Conservation (phyloP, 1,140 invertebrate genomes). For the Mizuhopecten yessoensis region DNA sequence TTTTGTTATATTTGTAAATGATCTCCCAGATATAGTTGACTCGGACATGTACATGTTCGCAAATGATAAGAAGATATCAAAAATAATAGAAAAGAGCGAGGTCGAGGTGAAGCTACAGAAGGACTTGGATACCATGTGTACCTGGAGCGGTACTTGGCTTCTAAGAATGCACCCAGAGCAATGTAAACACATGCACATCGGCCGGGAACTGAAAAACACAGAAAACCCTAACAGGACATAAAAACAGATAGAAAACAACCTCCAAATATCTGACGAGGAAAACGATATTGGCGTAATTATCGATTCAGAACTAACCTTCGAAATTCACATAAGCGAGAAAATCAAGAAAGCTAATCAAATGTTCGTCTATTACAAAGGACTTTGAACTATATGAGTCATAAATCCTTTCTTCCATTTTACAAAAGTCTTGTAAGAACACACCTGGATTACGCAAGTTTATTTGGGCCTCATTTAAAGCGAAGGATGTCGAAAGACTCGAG, state of each 20-base stretch:
- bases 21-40: no score
- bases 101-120: not conserved
- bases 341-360: not conserved
- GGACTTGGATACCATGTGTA: not conserved
- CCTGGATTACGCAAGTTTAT: constrained; percentile 57
- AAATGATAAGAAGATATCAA: no score
- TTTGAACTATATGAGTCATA: constrained; percentile 41
- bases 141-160: not conserved
- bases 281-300: no score
- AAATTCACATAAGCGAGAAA: no score
- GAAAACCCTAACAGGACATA: no score
- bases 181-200: not conserved
- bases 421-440: constrained; percentile 53
- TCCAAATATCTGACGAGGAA: not conserved
- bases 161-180: not conserved
- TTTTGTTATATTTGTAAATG: no score
- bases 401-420: constrained; percentile 41
- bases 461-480: constrained; percentile 44
- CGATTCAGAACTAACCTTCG: no score
- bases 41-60: no score
- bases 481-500: not conserved
- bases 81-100: no score
- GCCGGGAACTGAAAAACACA: no score
- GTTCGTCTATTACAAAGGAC: constrained; percentile 43
- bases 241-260: not conserved